phyloP scores from a whole-genome alignment of 2,113 vertebrate genomes.

The Scolopax mira region DNA sequence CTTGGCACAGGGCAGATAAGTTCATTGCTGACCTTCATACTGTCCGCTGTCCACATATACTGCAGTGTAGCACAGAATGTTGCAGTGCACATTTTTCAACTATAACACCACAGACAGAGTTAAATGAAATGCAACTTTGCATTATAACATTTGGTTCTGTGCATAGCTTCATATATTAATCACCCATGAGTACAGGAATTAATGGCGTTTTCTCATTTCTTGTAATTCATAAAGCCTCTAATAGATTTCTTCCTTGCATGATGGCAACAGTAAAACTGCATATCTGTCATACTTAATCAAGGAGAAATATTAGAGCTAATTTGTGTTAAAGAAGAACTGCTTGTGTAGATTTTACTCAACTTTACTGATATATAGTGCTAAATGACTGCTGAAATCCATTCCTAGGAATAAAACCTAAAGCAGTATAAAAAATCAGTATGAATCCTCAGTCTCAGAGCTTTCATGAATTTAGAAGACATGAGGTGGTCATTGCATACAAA shows the following conservation, averaged over 20 bases:
- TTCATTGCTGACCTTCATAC: neutral
- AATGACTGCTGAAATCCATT: constrained; percentile 50
- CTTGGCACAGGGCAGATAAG: neutral
- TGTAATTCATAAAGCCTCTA: constrained; percentile 24
- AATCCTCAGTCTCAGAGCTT: constrained; percentile 15
- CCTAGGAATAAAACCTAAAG: constrained; percentile 49
- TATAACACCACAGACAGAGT: fast-evolving
- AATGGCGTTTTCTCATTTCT: constrained; percentile 35
- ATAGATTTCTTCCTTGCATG: neutral
- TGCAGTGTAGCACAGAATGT: neutral
- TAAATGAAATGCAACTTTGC: neutral
- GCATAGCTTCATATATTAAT: neutral
- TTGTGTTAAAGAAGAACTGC: constrained; percentile 51
- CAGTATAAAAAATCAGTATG: constrained; percentile 51
- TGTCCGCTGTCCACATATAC: neutral
- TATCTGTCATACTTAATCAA: constrained; percentile 50
- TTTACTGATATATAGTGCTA: neutral
- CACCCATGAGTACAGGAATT: neutral
- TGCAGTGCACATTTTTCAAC: neutral
- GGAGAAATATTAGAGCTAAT: constrained; percentile 52
- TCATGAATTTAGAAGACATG: constrained; percentile 44
- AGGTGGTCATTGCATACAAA: constrained; percentile 28
- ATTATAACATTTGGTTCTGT: neutral
- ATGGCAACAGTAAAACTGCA: neutral
- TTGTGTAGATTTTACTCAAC: constrained; percentile 41